Conservation (phyloP, 2,113 vertebrate genomes). For the Passerina amoena region DNA sequence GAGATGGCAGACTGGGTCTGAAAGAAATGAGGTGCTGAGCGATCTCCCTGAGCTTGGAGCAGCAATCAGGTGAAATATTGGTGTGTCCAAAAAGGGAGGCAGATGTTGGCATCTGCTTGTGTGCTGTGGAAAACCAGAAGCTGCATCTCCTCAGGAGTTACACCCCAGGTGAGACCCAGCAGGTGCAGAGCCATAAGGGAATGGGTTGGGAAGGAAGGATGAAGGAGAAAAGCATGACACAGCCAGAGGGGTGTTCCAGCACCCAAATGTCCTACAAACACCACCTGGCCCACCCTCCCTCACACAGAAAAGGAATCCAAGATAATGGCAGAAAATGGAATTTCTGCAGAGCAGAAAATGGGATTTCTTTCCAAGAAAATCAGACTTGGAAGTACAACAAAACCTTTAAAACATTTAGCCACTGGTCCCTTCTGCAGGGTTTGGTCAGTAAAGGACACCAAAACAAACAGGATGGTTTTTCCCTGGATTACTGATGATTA, state of each 20-base stretch:
- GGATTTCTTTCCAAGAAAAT: neutral
- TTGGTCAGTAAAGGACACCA: neutral
- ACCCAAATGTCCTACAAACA: neutral
- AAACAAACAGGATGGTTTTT: neutral
- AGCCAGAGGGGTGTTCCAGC: neutral
- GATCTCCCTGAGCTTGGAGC: neutral
- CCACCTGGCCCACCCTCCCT: accelerated
- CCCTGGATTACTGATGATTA: neutral
- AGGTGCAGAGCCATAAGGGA: neutral
- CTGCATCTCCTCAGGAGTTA: neutral
- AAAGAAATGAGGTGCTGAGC: neutral
- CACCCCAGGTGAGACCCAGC: neutral
- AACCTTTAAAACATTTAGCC: neutral
- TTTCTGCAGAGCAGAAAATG: neutral
- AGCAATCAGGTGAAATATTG: neutral
- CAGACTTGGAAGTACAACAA: neutral
- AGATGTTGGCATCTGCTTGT: neutral
- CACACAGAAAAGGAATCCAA: neutral
- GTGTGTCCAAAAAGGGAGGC: neutral
- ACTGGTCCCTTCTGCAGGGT: accelerated
- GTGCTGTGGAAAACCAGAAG: neutral
- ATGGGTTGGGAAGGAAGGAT: neutral
- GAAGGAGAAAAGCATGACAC: neutral
- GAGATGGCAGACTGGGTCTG: neutral
- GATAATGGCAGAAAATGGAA: neutral